Conservation (phyloP, 2,113 vertebrate species). For the Regulus satrapa region DNA sequence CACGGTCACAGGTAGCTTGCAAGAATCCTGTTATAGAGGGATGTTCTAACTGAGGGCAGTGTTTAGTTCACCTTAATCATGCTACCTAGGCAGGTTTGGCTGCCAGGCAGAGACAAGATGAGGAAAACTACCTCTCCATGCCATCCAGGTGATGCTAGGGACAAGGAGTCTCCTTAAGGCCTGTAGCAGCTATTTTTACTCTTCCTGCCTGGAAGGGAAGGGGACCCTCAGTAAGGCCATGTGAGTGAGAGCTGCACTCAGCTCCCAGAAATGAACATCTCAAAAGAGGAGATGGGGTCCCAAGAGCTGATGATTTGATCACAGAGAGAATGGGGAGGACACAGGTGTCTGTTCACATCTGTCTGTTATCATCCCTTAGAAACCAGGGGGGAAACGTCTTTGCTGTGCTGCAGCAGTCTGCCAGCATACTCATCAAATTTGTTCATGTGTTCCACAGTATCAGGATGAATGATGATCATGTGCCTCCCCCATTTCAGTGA, state of each 20-base stretch:
- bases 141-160: accelerated
- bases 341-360: background rate
- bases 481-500: background rate
- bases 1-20: background rate
- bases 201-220: background rate
- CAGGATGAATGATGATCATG: background rate
- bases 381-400: background rate
- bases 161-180: background rate
- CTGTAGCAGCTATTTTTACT: background rate
- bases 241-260: background rate
- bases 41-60: background rate
- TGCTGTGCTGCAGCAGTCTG: background rate
- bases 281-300: background rate
- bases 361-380: background rate
- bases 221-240: background rate
- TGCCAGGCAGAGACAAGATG: background rate
- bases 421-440: background rate
- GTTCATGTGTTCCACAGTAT: background rate
- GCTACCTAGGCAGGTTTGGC: background rate
- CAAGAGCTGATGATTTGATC: background rate
- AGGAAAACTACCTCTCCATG: background rate
- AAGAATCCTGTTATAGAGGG: background rate
- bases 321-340: background rate
- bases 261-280: background rate
- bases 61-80: background rate